Conservation (phyloP, 2,797 vertebrate genomes). For the Triplophysa bombifrons region DNA sequence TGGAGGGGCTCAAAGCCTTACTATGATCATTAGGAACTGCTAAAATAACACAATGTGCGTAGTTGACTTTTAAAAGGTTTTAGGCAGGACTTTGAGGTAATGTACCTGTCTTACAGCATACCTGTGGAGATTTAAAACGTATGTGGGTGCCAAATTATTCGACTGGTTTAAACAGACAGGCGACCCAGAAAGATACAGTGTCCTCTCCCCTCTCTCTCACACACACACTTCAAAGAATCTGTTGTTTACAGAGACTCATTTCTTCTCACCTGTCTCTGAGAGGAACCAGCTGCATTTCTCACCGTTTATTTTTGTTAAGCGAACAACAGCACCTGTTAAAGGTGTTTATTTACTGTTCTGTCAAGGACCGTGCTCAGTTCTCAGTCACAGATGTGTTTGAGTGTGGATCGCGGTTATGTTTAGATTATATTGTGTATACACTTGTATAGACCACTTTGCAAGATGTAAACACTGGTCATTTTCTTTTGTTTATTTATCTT, state of each 20-base stretch:
- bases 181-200: not conserved
- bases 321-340: conserved; percentile 14
- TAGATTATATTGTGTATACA: too few relatives aligned
- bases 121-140: conserved; percentile 2
- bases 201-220: conserved; percentile 40
- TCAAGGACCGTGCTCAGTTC: not conserved
- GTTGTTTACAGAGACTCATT: conserved; percentile 61
- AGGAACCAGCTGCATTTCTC: conserved; percentile 17
- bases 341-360: not conserved
- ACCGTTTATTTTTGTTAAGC: not conserved
- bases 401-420: too few relatives aligned
- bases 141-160: conserved; percentile 20
- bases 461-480: too few relatives aligned
- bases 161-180: conserved; percentile 3
- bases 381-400: not conserved
- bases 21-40: not conserved
- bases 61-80: not conserved
- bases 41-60: not conserved
- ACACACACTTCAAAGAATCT: conserved; percentile 45
- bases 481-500: too few relatives aligned
- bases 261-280: not conserved
- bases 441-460: too few relatives aligned
- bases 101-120: conserved; percentile 6
- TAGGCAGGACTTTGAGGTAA: not conserved
- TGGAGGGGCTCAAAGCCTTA: not conserved